Evolutionary conservation across 2,113 vertebrate species (phyloP).

Genomic region (Cercopithecus mona): DNA sequence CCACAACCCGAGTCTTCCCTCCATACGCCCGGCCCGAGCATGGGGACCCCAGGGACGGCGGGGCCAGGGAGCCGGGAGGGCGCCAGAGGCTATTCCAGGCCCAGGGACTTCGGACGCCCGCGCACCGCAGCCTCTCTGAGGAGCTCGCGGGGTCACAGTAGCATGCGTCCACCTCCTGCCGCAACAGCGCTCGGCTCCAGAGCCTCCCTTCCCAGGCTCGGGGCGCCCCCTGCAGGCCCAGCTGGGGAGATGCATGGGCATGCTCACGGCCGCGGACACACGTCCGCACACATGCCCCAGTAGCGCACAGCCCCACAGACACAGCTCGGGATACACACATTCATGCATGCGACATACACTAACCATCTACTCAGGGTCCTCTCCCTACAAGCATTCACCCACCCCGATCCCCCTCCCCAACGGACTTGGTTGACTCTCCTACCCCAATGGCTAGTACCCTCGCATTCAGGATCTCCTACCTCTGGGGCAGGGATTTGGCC

Average conservation of each 20-base stretch:
- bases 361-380: neutral
- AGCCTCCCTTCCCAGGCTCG: neutral
- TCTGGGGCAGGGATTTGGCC: neutral
- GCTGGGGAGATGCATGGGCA: neutral
- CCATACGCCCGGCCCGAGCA: neutral
- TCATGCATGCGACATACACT: neutral
- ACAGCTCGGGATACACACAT: neutral
- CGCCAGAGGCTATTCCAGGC: too few relatives aligned
- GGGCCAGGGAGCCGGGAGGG: neutral
- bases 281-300: neutral
- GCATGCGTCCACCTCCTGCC: accelerated
- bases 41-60: neutral
- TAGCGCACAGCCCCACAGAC: neutral
- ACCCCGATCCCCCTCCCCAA: too few relatives aligned
- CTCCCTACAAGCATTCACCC: neutral
- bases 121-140: accelerated
- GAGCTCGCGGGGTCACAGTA: neutral
- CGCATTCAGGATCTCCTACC: neutral
- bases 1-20: neutral
- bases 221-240: slow-evolving; percentile 46
- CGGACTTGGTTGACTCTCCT: neutral
- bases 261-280: neutral
- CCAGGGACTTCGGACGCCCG: neutral
- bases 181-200: accelerated
- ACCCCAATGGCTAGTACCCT: too few relatives aligned